phyloP scores from a whole-genome alignment of 1,140 invertebrate species.

The Leptoteleia sp. region DNA sequence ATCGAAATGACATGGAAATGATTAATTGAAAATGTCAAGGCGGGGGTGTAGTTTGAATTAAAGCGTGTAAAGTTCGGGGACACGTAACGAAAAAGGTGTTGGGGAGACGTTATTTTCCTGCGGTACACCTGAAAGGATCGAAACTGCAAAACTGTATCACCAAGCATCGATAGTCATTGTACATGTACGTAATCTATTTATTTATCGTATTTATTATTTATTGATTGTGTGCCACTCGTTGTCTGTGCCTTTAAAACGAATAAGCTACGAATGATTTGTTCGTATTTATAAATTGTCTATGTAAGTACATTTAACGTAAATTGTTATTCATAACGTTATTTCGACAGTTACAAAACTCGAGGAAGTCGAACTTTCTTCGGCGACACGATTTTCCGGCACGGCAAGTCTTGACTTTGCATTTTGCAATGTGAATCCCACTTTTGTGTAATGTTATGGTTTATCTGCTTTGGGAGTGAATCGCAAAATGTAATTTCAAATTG shows the following conservation, averaged over 20 bases:
- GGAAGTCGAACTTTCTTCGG: conserved; percentile 50
- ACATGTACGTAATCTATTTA: conserved; percentile 46
- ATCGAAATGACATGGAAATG: too few relatives aligned
- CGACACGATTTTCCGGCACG: conserved; percentile 13
- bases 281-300: conserved; percentile 66
- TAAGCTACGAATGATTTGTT: conserved; percentile 71
- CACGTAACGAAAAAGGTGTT: too few relatives aligned
- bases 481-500: conserved; percentile 2
- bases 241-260: conserved; percentile 78
- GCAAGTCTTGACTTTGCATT: conserved; percentile 1
- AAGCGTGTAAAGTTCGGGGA: too few relatives aligned
- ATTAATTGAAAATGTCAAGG: too few relatives aligned
- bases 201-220: conserved; percentile 68
- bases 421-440: conserved; percentile 1
- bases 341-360: conserved; percentile 52
- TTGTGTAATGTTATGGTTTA: conserved; percentile 35
- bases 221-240: conserved; percentile 74
- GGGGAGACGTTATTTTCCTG: too few relatives aligned
- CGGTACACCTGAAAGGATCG: conserved; percentile 7
- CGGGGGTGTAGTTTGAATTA: too few relatives aligned
- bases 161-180: conserved; percentile 56
- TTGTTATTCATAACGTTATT: conserved; percentile 64
- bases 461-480: conserved; percentile 5
- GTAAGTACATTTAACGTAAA: conserved; percentile 63
- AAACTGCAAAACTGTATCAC: conserved; percentile 30